A percentile compares a stretch with the other conserved stretches of the same genome.
These are phyloP conservation scores for Helicolenus hilgendorfi DNA, from an alignment of 2,797 vertebrate genomes.

Conservation along the genomic window DNA sequence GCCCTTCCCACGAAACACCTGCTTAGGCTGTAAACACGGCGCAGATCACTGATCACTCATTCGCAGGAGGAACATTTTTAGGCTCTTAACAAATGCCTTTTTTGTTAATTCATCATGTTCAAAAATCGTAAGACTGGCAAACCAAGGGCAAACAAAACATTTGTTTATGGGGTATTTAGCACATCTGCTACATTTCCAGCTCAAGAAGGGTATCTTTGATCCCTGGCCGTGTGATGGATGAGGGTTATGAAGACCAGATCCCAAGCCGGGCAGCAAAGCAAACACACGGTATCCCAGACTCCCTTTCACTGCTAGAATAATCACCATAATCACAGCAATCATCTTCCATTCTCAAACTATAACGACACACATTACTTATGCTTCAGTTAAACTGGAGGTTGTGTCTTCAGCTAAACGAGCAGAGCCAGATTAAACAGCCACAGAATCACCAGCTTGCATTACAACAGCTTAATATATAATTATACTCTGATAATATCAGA, in stretches of 20 bases:
- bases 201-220: slow-evolving; percentile 75
- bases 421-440: slow-evolving; percentile 77
- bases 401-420: slow-evolving; percentile 43
- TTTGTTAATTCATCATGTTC: slow-evolving; percentile 51
- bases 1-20: slow-evolving; percentile 74
- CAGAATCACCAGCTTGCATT: slow-evolving; percentile 33
- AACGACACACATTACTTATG: slow-evolving; percentile 83
- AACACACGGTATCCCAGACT: slow-evolving; percentile 79
- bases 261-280: slow-evolving; percentile 79
- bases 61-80: not conserved
- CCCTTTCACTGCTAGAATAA: slow-evolving; percentile 74
- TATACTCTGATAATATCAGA: slow-evolving; percentile 48
- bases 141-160: slow-evolving; percentile 62
- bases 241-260: slow-evolving; percentile 85
- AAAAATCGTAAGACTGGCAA: slow-evolving; percentile 31
- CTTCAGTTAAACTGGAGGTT: slow-evolving; percentile 62
- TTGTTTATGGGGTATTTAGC: slow-evolving; percentile 56
- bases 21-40: slow-evolving; percentile 40
- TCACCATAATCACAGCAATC: slow-evolving; percentile 86
- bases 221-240: slow-evolving; percentile 80
- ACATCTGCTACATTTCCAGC: slow-evolving; percentile 73
- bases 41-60: slow-evolving; percentile 37
- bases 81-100: slow-evolving; percentile 33
- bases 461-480: slow-evolving; percentile 30
- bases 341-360: slow-evolving; percentile 83